Evolutionary conservation across 1,140 invertebrate species (phyloP).

Genomic region (Megalopta genalis): DNA sequence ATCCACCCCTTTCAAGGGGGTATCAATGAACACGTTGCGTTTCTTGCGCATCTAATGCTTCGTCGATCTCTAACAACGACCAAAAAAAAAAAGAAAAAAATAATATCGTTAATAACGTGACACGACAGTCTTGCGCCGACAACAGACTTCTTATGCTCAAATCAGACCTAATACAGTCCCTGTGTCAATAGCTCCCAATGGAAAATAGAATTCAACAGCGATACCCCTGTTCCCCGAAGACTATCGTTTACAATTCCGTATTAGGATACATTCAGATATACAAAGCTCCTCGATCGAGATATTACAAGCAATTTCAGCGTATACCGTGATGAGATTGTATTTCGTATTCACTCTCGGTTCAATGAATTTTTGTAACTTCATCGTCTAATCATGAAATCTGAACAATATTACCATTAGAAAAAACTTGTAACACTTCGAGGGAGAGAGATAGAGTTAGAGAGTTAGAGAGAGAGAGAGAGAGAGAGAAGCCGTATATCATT

Average conservation of each 20-base stretch:
- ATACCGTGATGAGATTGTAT: no score
- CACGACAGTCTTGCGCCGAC: slow-evolving; percentile 35
- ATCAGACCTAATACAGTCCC: not conserved
- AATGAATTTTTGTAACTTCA: no score
- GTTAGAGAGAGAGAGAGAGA: not conserved
- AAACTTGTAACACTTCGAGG: not conserved
- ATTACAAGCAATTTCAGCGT: not conserved
- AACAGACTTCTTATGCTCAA: slow-evolving; percentile 12
- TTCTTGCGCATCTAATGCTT: slow-evolving; percentile 28
- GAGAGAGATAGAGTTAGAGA: not conserved
- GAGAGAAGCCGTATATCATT: slow-evolving; percentile 7
- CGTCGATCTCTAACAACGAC: slow-evolving; percentile 17
- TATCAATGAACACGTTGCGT: slow-evolving; percentile 39
- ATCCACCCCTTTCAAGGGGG: not conserved
- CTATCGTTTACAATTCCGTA: slow-evolving; percentile 1
- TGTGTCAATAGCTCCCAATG: slow-evolving; percentile 10
- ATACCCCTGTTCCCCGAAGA: not conserved
- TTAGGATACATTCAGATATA: slow-evolving; percentile 11
- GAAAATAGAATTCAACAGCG: slow-evolving; percentile 22
- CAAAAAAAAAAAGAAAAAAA: slow-evolving; percentile 48
- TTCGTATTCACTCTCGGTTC: no score
- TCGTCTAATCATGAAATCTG: no score
- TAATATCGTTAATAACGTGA: slow-evolving; percentile 59
- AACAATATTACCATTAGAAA: not conserved
- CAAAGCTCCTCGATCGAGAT: not conserved